Percentiles rank a stretch among this genome's conserved stretches.
Evolutionary conservation across 2,888 invertebrate species (phyloP).

Genomic region (Punctoribates punctum): DNA sequence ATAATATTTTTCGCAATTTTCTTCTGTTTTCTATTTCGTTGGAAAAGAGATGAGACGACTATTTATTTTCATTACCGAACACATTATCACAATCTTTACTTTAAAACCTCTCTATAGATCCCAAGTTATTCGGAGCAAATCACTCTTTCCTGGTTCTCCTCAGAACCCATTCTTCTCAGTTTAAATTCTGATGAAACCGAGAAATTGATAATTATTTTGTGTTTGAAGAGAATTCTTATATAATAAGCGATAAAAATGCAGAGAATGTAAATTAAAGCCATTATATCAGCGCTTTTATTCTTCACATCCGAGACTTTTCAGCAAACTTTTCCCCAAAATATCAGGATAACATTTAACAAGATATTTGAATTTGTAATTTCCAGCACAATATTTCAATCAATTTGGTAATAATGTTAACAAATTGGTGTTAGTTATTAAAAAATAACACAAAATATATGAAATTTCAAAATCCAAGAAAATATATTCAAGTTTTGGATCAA

Average conservation of each 20-base stretch:
- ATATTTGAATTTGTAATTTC: too few relatives aligned
- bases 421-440: too few relatives aligned
- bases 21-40: background rate
- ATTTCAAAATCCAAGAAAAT: too few relatives aligned
- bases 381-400: too few relatives aligned
- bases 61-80: constrained; percentile 27
- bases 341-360: too few relatives aligned
- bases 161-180: background rate
- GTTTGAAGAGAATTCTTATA: background rate
- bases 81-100: constrained; percentile 11
- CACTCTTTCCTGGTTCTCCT: background rate
- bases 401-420: too few relatives aligned
- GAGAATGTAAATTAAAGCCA: background rate
- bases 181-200: background rate
- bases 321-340: too few relatives aligned
- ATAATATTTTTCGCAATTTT: background rate
- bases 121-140: background rate
- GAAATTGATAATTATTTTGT: background rate
- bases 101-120: background rate
- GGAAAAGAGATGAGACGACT: constrained; percentile 3
- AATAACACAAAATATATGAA: too few relatives aligned
- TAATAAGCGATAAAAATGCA: background rate
- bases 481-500: too few relatives aligned
- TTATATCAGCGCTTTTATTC: background rate
- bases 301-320: too few relatives aligned